Evolutionary conservation across 2,113 vertebrate genomes (phyloP), one percentile per base, ranked within the genome.

Genomic region (Colaptes auratus): DNA sequence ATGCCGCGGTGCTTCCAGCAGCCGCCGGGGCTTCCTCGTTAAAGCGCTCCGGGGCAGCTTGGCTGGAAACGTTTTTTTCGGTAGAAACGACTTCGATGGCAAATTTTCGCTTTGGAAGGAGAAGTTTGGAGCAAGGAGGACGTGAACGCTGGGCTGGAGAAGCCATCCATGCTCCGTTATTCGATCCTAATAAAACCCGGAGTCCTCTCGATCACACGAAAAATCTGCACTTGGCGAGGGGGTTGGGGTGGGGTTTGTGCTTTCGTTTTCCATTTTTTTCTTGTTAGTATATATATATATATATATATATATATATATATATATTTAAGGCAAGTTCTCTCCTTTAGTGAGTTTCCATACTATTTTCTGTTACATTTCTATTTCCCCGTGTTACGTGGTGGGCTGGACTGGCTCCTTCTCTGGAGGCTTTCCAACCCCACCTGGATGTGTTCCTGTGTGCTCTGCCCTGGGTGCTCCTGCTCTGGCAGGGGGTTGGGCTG

Each of bases 1-100:
- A 18, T 5, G 31, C 3, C 23, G 0, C 28, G 2, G 52, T 2
- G 1, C 28, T 65, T 14, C 42, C 50, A 12, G 58, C 74, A 42
- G 30, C 16, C 7, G 3, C 63, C 6, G 33, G 7, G 28, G 39
- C 30, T 21, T 15, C 65, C 2, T 2, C 4, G 0, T 18, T 5
- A 36, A 53, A 0, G 4, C 27, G 35, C n/a, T 82, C 24, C 46
- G 48, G 15, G 53, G n/a, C 39, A 14, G 12, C 69, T 42, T 2
- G 30, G 33, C 27, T 6, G 0, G 35, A 18, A 65, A 15, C 13
- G 1, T 12, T 8, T 10, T 59, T 30, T 52, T 17, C n/a, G 39
- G 36, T 2, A 9, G 10, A 1, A 27, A 10, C 2, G 1, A 30
- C 30, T 71, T 87, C 36, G 78, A 53, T 14, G 85, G 61, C 28